Base-by-base conservation (phyloP, 2,888 invertebrate genomes). In the Mythimna impura region DNA sequence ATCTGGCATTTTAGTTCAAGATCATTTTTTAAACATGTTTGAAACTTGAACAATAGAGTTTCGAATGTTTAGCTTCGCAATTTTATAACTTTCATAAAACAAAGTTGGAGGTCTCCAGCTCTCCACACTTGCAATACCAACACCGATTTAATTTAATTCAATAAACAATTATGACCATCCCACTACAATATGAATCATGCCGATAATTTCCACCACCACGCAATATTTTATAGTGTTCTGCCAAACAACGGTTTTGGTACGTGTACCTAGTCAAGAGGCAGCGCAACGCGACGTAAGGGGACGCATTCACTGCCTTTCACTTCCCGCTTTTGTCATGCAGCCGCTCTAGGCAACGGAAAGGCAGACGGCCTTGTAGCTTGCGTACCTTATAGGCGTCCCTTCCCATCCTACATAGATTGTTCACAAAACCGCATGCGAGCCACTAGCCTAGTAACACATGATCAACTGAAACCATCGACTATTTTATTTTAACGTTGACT, bases 291-390 rank as follows among this genome's bases (percentile, higher is more conserved):
- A 88, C 90, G 92, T 90, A 92, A 93, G 92, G 94, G 94, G 93
- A 93, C 94, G 93, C 95, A 94, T 95, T 96, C 95, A 94, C 95
- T 93, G 93, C 96, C 96, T 96, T 96, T 96, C 96, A 96, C 96
- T 96, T 96, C 96, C 96, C 95, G 94, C 94, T 95, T 95, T 95
- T 96, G 95, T 95, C 93, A 92, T 91, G 90, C 90, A 90, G 90
- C 91, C 93, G 93, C 93, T 94, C 91, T 93, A 93, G 91, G 92
- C 93, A 88, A 89, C 94, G 92, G 94, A 94, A 94, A 94, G 94
- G 94, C 95, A 92, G 93, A 92, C 94, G 95, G 94, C 96, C 96
- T 96, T 96, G 96, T 93, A 88, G 86, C 91, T 91, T 89, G 92
- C 91, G 90, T 91, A 91, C 94, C 93, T 94, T 91, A 91, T 92